These are phyloP conservation scores for Pteropus rufus DNA, from an alignment of 2,797 vertebrate species.

Conservation along the genomic window DNA sequence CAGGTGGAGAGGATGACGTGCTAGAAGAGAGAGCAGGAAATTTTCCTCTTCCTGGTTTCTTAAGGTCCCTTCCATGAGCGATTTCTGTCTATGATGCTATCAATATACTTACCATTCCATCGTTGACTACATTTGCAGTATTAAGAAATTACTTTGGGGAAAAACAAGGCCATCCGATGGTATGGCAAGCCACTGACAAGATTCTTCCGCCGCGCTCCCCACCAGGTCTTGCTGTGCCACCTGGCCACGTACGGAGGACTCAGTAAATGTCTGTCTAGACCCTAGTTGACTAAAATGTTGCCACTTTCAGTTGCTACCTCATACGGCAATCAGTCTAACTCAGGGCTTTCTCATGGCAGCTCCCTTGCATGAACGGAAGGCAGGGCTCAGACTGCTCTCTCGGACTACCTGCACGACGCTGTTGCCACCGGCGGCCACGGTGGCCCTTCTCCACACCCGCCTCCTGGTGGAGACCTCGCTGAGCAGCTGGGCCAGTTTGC, in stretches of 20 bases:
- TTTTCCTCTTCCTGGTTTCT: not conserved
- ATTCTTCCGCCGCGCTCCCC: not conserved
- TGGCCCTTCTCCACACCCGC: slow-evolving; percentile 92
- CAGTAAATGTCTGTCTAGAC: not conserved
- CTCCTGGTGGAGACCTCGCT: slow-evolving; percentile 88
- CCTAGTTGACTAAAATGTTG: not conserved
- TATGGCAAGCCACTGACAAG: not conserved
- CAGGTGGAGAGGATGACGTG: not conserved
- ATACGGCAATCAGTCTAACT: fast-evolving
- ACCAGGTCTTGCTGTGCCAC: not conserved
- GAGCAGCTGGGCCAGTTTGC: slow-evolving; percentile 92
- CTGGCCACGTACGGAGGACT: too few species aligned
- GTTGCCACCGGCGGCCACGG: slow-evolving; percentile 88
- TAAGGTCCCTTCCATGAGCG: not conserved
- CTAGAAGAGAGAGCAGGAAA: not conserved
- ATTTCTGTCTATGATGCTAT: not conserved
- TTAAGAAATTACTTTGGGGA: not conserved
- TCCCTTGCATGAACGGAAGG: not conserved
- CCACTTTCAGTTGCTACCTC: not conserved
- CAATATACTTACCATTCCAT: not conserved
- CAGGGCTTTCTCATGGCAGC: not conserved
- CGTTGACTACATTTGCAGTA: not conserved
- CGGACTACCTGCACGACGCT: slow-evolving; percentile 89
- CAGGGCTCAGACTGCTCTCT: not conserved
- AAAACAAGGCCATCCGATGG: not conserved